Conservation (phyloP, 2,888 invertebrate genomes). For the Apotomis capreana region DNA sequence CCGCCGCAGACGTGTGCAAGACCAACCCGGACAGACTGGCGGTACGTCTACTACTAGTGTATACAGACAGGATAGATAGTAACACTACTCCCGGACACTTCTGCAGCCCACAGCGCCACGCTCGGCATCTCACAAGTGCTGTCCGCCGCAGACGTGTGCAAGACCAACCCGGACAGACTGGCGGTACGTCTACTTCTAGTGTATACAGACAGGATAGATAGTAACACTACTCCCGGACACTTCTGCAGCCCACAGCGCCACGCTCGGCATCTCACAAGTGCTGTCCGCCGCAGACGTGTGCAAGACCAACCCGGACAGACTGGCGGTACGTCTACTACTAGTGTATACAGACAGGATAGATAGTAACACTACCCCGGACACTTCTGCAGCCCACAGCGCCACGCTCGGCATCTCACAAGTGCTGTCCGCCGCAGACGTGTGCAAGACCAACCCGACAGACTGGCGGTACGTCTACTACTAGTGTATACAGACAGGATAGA, state of each 20-base stretch:
- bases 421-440: constrained; percentile 96
- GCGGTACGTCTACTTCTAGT: constrained; percentile 82
- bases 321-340: constrained; percentile 85
- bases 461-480: constrained; percentile 85
- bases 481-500: too few species aligned
- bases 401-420: constrained; percentile 95
- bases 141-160: constrained; percentile 95
- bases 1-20: constrained; percentile 96
- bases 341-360: too few species aligned
- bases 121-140: constrained; percentile 96
- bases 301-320: constrained; percentile 94
- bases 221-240: too few species aligned
- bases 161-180: constrained; percentile 95
- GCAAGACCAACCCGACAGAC: constrained; percentile 94
- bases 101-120: constrained; percentile 84
- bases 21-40: constrained; percentile 96
- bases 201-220: too few species aligned
- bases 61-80: too few species aligned
- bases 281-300: constrained; percentile 97
- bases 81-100: too few species aligned
- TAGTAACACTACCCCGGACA: too few species aligned
- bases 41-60: constrained; percentile 68
- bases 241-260: constrained; percentile 82
- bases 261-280: constrained; percentile 94
- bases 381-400: constrained; percentile 81